These are phyloP conservation scores for Molorchus minor DNA, from an alignment of 2,888 invertebrate genomes.

Conservation along the genomic window DNA sequence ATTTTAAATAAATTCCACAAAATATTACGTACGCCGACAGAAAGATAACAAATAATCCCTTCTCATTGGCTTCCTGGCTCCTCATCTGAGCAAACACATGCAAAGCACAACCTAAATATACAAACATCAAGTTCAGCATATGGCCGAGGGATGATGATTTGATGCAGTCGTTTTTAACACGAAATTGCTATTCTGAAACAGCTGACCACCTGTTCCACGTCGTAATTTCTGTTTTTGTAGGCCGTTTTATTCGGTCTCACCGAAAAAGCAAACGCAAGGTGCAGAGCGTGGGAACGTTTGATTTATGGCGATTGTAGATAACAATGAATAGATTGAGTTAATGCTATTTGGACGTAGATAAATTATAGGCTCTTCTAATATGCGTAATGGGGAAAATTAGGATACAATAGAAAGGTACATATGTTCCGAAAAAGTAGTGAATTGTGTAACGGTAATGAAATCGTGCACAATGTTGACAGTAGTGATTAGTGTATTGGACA, in stretches of 20 bases:
- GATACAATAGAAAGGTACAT: too few relatives aligned
- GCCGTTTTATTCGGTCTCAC: background rate
- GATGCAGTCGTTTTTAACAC: conserved; percentile 9
- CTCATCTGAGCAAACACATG: conserved; percentile 1
- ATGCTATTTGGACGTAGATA: background rate
- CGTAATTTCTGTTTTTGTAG: conserved; percentile 4
- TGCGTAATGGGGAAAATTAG: background rate
- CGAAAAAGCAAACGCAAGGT: conserved; percentile 15
- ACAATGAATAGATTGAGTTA: background rate
- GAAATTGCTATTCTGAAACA: background rate
- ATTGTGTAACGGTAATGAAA: too few relatives aligned
- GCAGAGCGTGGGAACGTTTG: conserved; percentile 18
- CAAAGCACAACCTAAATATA: conserved; percentile 8
- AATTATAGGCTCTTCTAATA: conserved; percentile 1
- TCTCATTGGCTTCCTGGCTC: conserved; percentile 15
- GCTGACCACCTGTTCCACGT: conserved; percentile 9
- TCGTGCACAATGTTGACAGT: too few relatives aligned
- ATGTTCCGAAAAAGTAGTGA: too few relatives aligned
- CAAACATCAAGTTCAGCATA: conserved; percentile 15
- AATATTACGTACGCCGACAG: conserved; percentile 4
- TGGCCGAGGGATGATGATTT: conserved; percentile 16
- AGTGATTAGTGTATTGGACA: too few relatives aligned
- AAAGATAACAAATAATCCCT: conserved; percentile 16
- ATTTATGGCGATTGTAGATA: conserved; percentile 16
- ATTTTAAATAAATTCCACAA: conserved; percentile 3